Evolutionary conservation across 2,888 invertebrate species (phyloP).

Genomic region (Erebia palarica): DNA sequence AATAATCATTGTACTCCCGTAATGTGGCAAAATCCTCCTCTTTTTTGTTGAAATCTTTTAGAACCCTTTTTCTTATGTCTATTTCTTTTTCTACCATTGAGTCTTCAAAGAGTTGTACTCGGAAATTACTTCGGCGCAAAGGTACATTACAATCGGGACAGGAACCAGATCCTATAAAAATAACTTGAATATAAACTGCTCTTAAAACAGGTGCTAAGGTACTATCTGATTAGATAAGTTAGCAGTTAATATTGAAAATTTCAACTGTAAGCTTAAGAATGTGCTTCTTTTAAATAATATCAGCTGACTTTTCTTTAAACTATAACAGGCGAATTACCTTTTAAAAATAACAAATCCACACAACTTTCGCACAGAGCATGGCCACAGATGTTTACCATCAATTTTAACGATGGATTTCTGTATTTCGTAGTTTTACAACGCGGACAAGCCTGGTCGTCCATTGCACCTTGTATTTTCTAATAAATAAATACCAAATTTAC

Average conservation of each 20-base stretch:
- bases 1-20: constrained; percentile 96
- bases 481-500: neutral
- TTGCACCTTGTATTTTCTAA: constrained; percentile 47
- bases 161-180: constrained; percentile 88
- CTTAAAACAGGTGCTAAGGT: no score
- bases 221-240: no score
- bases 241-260: neutral
- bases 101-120: constrained; percentile 98
- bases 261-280: neutral
- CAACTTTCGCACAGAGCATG: constrained; percentile 99
- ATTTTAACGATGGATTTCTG: constrained; percentile 96
- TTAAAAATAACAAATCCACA: constrained; percentile 96
- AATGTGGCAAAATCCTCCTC: constrained; percentile 95
- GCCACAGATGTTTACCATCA: constrained; percentile 99
- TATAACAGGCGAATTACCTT: constrained; percentile 83
- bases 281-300: neutral
- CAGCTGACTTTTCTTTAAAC: neutral
- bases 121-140: constrained; percentile 93
- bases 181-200: neutral
- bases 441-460: constrained; percentile 95
- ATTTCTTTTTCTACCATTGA: constrained; percentile 98
- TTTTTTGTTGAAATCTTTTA: constrained; percentile 96
- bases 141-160: constrained; percentile 97
- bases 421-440: constrained; percentile 98
- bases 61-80: constrained; percentile 93